Base-by-base conservation (phyloP, 2,113 vertebrate species). In the Rhizomys pruinosus region DNA sequence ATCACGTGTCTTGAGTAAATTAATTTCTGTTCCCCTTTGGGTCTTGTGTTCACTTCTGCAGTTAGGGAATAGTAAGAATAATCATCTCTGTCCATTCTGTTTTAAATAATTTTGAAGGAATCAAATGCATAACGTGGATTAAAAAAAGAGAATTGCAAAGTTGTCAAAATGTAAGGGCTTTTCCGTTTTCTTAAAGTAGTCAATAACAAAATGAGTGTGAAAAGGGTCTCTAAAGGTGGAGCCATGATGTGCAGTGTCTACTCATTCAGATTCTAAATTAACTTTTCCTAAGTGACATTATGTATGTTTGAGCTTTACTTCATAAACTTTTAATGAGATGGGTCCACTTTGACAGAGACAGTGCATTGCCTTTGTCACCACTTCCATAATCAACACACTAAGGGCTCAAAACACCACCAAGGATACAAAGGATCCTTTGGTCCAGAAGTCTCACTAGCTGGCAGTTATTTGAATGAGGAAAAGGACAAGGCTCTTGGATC, bases 401-500 rank as follows among this genome's bases (percentile, higher is more conserved):
- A 91, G 44, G 61, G 57, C 52, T 91, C 72, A 74, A 86, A 72
- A n/a, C 79, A 52, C 63, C 64, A 59, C 32, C 13, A 34, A 52
- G 80, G 79, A 72, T 44, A 79, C 42, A 81, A 61, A 22, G 59
- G 88, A 32, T 44, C 69, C 88, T 93, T 52, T 16, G 93, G 94
- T 88, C 74, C 85, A 12, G 0, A 63, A 66, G 57, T 73, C 93
- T 79, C 74, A 42, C 85, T 76, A 19, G 13, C 71, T 87, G 93
- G 86, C 55, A n/a, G 79, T 91, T 78, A 64, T 34, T 25, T 90
- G 92, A 95, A 73, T 92, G 93, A 94, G 79, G 89, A 72, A 84
- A 87, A 95, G 94, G 96, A 84, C 87, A 85, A 89, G 89, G 92
- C 72, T 95, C 91, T 89, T 91, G 92, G 95, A 97, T 93, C 76